phyloP scores from a whole-genome alignment of 2,888 invertebrate species.

The Coelopa pilipes region DNA sequence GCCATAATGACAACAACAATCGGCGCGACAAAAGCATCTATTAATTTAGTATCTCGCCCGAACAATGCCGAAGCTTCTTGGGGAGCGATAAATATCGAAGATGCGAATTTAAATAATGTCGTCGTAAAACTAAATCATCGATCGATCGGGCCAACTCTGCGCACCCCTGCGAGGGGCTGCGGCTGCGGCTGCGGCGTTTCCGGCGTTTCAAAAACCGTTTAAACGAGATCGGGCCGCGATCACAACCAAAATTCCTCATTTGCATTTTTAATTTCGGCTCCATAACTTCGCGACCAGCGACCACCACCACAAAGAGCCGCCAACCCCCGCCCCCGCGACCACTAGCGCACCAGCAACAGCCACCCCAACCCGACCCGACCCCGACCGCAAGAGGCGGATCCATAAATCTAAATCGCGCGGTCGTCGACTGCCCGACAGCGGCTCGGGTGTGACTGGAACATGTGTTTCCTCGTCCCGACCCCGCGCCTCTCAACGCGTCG shows the following conservation, averaged over 20 bases:
- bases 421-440: constrained; percentile 28
- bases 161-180: neutral
- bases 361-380: neutral
- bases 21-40: neutral
- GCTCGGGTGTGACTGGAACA: constrained; percentile 54
- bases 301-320: neutral
- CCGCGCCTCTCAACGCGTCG: neutral
- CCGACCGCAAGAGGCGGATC: neutral
- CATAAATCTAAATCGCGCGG: constrained; percentile 21
- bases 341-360: constrained; percentile 46
- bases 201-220: too few relatives aligned
- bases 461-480: constrained; percentile 48
- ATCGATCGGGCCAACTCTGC: neutral
- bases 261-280: neutral
- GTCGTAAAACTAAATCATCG: constrained; percentile 41
- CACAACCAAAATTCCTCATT: constrained; percentile 11
- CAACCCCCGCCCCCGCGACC: constrained; percentile 9
- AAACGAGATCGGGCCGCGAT: too few relatives aligned
- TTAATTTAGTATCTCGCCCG: too few relatives aligned
- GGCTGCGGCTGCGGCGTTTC: neutral
- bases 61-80: constrained; percentile 24
- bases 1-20: neutral
- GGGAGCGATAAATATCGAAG: constrained; percentile 37
- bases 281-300: neutral
- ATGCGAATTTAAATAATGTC: constrained; percentile 55